Evolutionary conservation across 2,113 vertebrate genomes (phyloP), one percentile per base, ranked within the genome.

Genomic region (Bujurquina vittata): DNA sequence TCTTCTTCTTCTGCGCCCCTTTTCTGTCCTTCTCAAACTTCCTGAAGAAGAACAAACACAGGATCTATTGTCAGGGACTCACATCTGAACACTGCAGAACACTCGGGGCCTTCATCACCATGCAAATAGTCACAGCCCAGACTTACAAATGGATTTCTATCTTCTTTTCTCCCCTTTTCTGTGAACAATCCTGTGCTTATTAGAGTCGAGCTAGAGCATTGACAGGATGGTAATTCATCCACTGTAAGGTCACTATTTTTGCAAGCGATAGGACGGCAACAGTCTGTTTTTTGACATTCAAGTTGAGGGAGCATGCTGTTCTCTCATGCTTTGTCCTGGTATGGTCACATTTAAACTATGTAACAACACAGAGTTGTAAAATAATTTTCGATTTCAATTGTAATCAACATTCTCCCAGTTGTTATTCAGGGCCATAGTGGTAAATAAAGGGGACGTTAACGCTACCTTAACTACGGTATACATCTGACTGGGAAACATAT

Each of bases 41-140:
- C 91, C 94, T 85, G 91, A 90, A 88, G 93, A 95, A 95, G 94
- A 96, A 94, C 69, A 96, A 96, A 99, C 97, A 99, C 96, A 96
- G 95, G 92, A 89, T 88, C 95, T 96, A 97, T 98, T 99, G 97
- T 99, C 94, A 79, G 81, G 87, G 92, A 72, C 88, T 92, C 94
- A 93, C 94, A 95, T 96, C 94, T 96, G 87, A 95, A 88, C 90
- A 83, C 90, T 93, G 93, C 94, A 91, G 95, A 95, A 96, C 94
- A 90, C 93, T 95, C 93, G 84, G 82, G 91, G 94, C 94, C 95
- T 96, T 96, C 95, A 96, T 97, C 95, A 91, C 95, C 96, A 97
- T 96, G 95, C 96, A 96, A 94, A 95, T 94, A 91, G 94, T 83
- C 94, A 80, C 81, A 91, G 93, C 94, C 91, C 94, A 79, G 37